Evolutionary conservation across 1,140 invertebrate species (phyloP), one percentile per base, ranked within the genome.

Genomic region (Medauroidea extradentata): DNA sequence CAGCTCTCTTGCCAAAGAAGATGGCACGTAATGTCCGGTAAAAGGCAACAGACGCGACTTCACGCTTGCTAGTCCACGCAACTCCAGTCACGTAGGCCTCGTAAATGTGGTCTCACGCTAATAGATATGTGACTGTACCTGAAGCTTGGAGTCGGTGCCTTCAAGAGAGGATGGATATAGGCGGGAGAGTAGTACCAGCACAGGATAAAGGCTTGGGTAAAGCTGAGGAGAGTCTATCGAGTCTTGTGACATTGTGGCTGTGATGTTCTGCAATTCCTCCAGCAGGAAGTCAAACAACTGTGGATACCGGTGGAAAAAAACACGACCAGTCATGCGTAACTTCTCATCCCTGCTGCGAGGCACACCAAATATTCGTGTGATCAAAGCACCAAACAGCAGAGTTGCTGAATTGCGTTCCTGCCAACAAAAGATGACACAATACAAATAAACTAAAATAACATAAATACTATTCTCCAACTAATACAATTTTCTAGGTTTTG

Each of bases 301-400:
- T 9, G 93, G 91, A 79, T 90, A 94, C 25, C 85, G 83, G 61
- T 88, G 79, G 72, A 96, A 96, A 75, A 98, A 98, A 8, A 89
- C 83, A 53, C 84, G 78, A 1, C 79, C 79, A 46, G 81, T 81
- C 69, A 83, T 76, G 58, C 76, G 74, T 11, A 34, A 34, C 63
- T 81, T 82, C 18, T 54, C 41, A 3, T 54, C 53, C 29, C 24
- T 54, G 21, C 24, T 24, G 3, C 53, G 53, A 13, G 88, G 87
- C 0, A 96, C 94, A 14, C 94, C 94, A 81, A 98, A 96, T 58
- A 94, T 87, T 65, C 94, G 78, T 19, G 85, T 88, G 60, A 96
- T 84, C n/a, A 98, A 74, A 2, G 92, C 81, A 63, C 88, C 86
- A 63, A 94, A 89, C 29, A 97, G 73, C 18, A 98, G 74, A 0